Evolutionary conservation across 2,888 invertebrate species (phyloP), one percentile per base, ranked within the genome.

Genomic region (Dyspetes luteomarginatus): DNA sequence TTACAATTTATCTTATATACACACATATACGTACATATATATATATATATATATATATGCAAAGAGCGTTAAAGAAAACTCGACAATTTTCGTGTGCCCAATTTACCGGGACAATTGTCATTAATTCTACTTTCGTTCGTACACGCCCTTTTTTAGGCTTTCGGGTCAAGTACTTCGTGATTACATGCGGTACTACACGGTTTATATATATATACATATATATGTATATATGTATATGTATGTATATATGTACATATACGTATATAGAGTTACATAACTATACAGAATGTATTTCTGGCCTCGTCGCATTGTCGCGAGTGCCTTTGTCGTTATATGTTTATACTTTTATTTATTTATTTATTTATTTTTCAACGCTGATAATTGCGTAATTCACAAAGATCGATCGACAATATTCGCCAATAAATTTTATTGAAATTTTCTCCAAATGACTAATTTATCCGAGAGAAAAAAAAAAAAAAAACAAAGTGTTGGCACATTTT

Each of bases 401-500:
- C 73, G 24, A 45, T 50, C 50, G 24, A 56, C 62, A 30, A 17
- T 55, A 48, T 19, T 24, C 9, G 24, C 58, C 41, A 26, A 45
- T 41, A 26, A 36, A 36, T 24, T n/a, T 26, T 45, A 28, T 19
- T 4, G n/a, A n/a, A n/a, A 17, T 56, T 79, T 65, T 26, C 28
- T 55, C 17, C 26, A 30, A 41, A 68, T 19, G 7, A 48, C 45
- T 30, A 73, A 52, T 60, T 67, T 62, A 68, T 12, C 60, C 78
- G 73, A 62, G 50, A 62, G 41, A 52, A 68, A 69, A 65, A 60
- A n/a, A n/a, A n/a, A n/a, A n/a, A n/a, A n/a, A n/a, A n/a, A n/a
- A n/a, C n/a, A n/a, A n/a, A n/a, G n/a, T n/a, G 28, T 79, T 75
- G 69, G 74, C 74, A 75, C 74, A 79, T 43, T 41, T 68, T 55